These are phyloP conservation scores for Pedionomus torquatus DNA, from an alignment of 2,113 vertebrate genomes.

Conservation along the genomic window DNA sequence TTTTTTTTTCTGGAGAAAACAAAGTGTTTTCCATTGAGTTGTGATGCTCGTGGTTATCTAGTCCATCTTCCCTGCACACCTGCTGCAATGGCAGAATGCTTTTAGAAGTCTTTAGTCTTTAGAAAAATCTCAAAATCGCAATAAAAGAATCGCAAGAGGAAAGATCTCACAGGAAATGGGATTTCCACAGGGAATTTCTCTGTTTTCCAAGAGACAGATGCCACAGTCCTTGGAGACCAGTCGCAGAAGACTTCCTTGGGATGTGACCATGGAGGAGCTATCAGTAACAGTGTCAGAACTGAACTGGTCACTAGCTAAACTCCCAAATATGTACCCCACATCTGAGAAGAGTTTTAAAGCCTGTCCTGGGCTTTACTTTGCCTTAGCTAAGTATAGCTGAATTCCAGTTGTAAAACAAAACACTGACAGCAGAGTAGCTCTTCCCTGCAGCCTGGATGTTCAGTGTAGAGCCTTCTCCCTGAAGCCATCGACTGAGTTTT, in stretches of 20 bases:
- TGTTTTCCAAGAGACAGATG: neutral
- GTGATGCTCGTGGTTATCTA: neutral
- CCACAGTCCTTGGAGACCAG: neutral
- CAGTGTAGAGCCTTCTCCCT: neutral
- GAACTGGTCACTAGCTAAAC: neutral
- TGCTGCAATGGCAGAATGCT: neutral
- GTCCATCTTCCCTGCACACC: neutral
- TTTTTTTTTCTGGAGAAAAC: too few relatives aligned
- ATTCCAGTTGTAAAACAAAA: neutral
- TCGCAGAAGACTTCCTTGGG: neutral
- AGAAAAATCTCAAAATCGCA: neutral
- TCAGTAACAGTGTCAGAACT: neutral
- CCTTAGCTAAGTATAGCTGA: accelerated
- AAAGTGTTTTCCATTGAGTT: neutral
- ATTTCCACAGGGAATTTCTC: neutral
- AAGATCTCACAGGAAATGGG: neutral
- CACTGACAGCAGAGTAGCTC: neutral
- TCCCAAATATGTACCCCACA: neutral
- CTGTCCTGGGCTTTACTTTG: neutral
- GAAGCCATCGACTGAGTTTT: neutral
- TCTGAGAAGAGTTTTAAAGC: neutral
- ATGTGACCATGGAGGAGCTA: neutral
- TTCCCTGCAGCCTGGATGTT: neutral
- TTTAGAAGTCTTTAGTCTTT: neutral
- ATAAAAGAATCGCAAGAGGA: neutral